Evolutionary conservation across 1,140 invertebrate species (phyloP), one percentile per base, ranked within the genome.

Genomic region (Branchinecta lindahli): DNA sequence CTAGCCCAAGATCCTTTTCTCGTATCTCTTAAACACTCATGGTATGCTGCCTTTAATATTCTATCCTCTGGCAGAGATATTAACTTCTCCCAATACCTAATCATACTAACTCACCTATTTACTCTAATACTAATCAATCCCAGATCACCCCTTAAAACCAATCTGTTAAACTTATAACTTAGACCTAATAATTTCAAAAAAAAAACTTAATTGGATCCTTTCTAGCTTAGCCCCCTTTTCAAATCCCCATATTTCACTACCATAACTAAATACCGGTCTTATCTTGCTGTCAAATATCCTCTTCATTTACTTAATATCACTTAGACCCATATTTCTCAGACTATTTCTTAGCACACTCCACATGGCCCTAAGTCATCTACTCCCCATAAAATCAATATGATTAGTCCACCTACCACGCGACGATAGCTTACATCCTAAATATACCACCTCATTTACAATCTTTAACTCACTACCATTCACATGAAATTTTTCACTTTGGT

Each of bases 211-310:
- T 61, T 61, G 6, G 18, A 61, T 61, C 52, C 52, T 61, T 20
- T 61, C 52, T 61, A 15, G 52, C 52, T 61, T 61, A 61, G 12
- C 18, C 52, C 2, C 52, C 12, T 61, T 15, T 61, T 6, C 12
- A 20, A 61, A 61, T 61, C 52, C 18, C 52, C 52, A 20, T 15
- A 61, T 61, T 61, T 61, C 52, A 61, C 52, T 15, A 61, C 52
- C 52, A 61, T 61, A 61, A 20, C 52, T 61, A 15, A 61, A 61
- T 20, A 61, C 52, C 18, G 52, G 52, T 61, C 52, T 61, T 61
- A 61, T 15, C 52, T 61, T 61, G 6, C 52, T 61, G 6, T 61
- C 18, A 61, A 61, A 61, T 12, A 61, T 61, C 52, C 18, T 61
- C 2, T 61, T 20, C 52, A 61, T 61, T 61, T 3, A 61, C 52